Evolutionary conservation across 2,797 vertebrate species (phyloP).

Genomic region (Rallus crepitans): DNA sequence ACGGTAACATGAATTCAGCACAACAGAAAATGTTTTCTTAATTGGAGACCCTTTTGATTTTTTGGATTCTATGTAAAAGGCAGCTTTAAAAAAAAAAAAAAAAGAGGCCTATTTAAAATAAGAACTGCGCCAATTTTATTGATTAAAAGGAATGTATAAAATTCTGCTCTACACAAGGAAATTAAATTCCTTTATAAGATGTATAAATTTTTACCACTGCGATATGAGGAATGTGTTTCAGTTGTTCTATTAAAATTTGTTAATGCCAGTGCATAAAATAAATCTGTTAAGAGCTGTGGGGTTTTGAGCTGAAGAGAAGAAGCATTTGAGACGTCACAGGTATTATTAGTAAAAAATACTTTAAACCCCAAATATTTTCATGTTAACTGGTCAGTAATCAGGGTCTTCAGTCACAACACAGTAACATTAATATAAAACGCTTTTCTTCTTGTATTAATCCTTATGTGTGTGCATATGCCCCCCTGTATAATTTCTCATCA

Average conservation of each 20-base stretch:
- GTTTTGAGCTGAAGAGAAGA: background rate
- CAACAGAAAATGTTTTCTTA: conserved; percentile 95
- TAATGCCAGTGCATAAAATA: conserved; percentile 43
- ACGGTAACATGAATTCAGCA: conserved; percentile 92
- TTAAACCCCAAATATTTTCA: conserved; percentile 1
- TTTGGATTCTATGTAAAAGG: conserved; percentile 84
- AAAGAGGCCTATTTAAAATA: conserved; percentile 62
- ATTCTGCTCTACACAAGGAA: conserved; percentile 53
- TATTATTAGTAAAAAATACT: background rate
- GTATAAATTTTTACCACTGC: conserved; percentile 43
- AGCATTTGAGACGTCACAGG: conserved; percentile 9
- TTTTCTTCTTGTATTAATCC: background rate
- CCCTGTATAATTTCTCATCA: background rate
- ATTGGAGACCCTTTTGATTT: conserved; percentile 94
- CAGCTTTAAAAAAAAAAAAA: conserved; percentile 13
- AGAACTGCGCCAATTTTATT: conserved; percentile 75
- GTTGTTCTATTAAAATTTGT: conserved; percentile 41
- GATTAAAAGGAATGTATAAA: conserved; percentile 66
- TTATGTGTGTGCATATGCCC: background rate
- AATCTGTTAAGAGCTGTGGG: conserved; percentile 30
- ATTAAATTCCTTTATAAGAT: conserved; percentile 59
- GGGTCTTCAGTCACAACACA: background rate
- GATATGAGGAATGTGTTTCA: conserved; percentile 15
- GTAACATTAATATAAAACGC: background rate
- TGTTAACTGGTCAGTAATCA: background rate